phyloP scores from a whole-genome alignment of 2,888 invertebrate species.

The Amphimallon solstitiale region DNA sequence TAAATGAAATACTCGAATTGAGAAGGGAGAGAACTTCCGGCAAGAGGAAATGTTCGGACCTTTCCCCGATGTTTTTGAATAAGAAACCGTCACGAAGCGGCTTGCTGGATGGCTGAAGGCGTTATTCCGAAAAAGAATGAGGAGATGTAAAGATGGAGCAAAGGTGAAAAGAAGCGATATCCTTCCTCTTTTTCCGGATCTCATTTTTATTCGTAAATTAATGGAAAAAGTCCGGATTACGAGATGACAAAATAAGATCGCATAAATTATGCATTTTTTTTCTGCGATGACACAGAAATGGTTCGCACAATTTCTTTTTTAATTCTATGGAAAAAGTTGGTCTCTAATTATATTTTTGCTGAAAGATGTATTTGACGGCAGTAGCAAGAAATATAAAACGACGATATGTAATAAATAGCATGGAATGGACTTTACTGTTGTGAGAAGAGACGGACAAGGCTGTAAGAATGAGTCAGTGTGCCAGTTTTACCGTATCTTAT shows the following conservation, averaged over 20 bases:
- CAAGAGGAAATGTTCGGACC: constrained; percentile 17
- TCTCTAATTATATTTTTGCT: no score
- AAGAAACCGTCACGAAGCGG: not conserved
- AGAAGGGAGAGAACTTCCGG: not conserved
- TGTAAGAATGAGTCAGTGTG: no score
- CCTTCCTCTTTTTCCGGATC: not conserved
- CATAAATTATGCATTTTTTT: constrained; percentile 1
- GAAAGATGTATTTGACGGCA: no score
- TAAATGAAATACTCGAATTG: constrained; percentile 20
- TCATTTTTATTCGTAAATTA: constrained; percentile 17
- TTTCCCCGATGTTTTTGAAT: not conserved
- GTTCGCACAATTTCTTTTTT: no score
- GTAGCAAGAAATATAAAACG: no score
- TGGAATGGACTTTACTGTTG: no score
- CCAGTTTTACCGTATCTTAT: no score
- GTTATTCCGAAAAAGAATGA: not conserved
- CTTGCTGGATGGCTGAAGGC: not conserved
- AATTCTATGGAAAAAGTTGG: no score
- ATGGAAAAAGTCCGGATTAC: constrained; percentile 17
- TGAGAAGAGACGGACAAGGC: no score
- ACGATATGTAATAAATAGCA: no score
- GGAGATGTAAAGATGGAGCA: not conserved
- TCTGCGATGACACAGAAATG: no score
- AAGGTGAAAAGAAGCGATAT: constrained; percentile 7
- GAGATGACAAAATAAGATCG: constrained; percentile 22